phyloP scores from a whole-genome alignment of 2,113 vertebrate species.

The Willisornis vidua region DNA sequence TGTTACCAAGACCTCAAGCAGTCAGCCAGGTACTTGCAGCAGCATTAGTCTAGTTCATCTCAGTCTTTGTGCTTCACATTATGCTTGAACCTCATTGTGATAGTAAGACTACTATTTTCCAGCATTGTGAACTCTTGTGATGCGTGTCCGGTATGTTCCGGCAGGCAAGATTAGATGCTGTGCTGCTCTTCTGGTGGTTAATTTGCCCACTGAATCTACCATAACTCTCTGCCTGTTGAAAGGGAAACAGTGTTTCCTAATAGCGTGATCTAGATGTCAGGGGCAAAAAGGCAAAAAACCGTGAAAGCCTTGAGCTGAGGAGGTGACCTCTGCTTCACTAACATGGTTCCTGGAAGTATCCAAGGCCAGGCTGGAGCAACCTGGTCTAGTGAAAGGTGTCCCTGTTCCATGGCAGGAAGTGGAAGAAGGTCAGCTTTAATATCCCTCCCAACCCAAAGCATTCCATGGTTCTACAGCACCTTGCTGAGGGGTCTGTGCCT shows the following conservation, averaged over 20 bases:
- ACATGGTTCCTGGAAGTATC: fast-evolving
- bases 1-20: background rate
- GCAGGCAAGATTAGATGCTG: background rate
- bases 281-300: background rate
- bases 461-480: too few species aligned
- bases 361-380: background rate
- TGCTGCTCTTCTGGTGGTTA: background rate
- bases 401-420: background rate
- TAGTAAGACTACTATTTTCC: background rate
- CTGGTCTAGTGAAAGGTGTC: too few species aligned
- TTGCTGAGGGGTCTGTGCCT: background rate
- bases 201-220: background rate
- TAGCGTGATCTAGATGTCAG: background rate
- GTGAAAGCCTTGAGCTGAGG: background rate
- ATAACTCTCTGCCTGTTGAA: background rate
- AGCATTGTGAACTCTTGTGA: background rate
- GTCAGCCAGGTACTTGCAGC: background rate
- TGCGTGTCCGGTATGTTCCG: background rate
- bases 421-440: too few species aligned
- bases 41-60: background rate
- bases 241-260: background rate
- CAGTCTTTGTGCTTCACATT: constrained; percentile 21
- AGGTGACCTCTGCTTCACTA: background rate
- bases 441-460: background rate
- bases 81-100: background rate